phyloP scores from a whole-genome alignment of 2,113 vertebrate species.

The Cyprinodon brontotheroides region DNA sequence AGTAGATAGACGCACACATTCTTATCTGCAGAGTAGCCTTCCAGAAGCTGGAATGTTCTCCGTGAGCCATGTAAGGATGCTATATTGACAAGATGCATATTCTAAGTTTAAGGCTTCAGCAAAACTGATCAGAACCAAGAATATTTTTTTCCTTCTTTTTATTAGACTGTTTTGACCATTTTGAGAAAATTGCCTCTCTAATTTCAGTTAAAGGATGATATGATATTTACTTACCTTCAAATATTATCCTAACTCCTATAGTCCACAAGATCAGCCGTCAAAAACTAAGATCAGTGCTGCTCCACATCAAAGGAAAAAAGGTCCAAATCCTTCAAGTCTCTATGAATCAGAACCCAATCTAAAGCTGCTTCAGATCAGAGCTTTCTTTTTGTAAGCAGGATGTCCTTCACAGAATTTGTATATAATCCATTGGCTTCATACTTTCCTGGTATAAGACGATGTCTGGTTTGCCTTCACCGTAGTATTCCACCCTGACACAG shows the following conservation, averaged over 20 bases:
- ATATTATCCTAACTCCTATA: slow-evolving; percentile 62
- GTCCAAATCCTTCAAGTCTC: slow-evolving; percentile 60
- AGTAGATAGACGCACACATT: slow-evolving; percentile 52
- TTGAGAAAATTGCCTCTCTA: slow-evolving; percentile 16
- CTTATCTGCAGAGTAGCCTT: slow-evolving; percentile 34
- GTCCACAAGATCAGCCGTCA: slow-evolving; percentile 66
- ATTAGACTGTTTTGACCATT: slow-evolving; percentile 1
- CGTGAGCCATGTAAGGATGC: not conserved
- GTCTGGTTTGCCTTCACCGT: slow-evolving; percentile 13
- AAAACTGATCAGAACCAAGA: slow-evolving; percentile 9
- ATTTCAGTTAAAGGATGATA: slow-evolving; percentile 23
- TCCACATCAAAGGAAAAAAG: slow-evolving; percentile 31
- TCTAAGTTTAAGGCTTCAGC: slow-evolving; percentile 57
- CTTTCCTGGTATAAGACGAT: slow-evolving; percentile 43
- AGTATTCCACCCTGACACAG: slow-evolving; percentile 64
- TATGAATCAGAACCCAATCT: slow-evolving; percentile 38
- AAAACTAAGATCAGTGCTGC: slow-evolving; percentile 36
- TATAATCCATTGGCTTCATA: slow-evolving; percentile 46
- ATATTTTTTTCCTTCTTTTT: slow-evolving; percentile 7
- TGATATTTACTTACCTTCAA: slow-evolving; percentile 74
- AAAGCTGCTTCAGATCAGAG: slow-evolving; percentile 51
- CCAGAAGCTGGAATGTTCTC: not conserved
- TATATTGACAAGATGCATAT: slow-evolving; percentile 8
- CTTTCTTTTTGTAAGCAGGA: slow-evolving; percentile 52
- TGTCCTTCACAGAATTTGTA: slow-evolving; percentile 55